phyloP scores from a whole-genome alignment of 1,140 invertebrate species.

The Sminthurinus signatus region DNA sequence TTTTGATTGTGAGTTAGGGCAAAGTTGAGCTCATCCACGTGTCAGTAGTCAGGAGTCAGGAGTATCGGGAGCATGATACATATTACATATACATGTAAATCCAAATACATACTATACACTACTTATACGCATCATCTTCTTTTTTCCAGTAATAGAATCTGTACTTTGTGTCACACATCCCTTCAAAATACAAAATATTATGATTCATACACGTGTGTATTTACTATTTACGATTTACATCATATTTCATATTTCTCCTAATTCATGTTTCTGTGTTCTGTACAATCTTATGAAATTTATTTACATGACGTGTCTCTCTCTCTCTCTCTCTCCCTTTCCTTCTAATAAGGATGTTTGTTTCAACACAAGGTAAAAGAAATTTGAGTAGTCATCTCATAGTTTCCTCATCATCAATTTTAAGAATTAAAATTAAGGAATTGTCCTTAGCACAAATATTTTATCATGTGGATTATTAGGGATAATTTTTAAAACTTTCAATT shows the following conservation, averaged over 20 bases:
- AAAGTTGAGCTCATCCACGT: constrained; percentile 35
- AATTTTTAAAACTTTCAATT: no score
- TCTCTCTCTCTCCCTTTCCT: background rate
- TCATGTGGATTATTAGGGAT: no score
- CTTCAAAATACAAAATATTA: background rate
- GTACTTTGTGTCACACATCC: background rate
- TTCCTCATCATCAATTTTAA: no score
- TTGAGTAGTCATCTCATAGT: no score
- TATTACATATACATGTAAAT: background rate
- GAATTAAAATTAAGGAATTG: no score
- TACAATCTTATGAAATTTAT: background rate
- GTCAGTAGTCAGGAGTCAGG: no score
- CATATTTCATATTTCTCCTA: background rate
- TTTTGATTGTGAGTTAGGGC: no score
- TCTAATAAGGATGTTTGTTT: no score
- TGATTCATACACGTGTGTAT: background rate
- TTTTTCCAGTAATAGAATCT: background rate
- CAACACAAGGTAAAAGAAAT: no score
- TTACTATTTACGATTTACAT: background rate
- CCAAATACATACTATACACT: background rate
- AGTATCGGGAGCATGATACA: constrained; percentile 5
- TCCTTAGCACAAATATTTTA: no score
- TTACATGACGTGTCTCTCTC: background rate
- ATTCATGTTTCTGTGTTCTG: no score
- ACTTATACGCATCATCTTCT: background rate